A percentile compares a stretch with the other conserved stretches of the same genome.
Conservation (phyloP, 2,888 invertebrate species). For the Germaria angustata region DNA sequence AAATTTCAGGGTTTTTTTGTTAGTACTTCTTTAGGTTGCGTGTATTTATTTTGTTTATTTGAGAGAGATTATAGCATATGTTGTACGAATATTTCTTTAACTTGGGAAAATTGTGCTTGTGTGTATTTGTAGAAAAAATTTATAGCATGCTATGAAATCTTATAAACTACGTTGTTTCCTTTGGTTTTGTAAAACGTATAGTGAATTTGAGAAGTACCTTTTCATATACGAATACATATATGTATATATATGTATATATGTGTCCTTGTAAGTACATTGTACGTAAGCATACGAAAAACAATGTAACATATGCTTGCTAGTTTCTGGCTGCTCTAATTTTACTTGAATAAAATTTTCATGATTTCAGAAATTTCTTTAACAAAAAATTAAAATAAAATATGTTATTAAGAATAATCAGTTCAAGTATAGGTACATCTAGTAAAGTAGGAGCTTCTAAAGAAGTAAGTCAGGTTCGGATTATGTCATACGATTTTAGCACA, state of each 20-base stretch:
- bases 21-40: neutral
- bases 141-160: slow-evolving; percentile 38
- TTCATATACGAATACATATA: no score
- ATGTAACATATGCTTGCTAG: slow-evolving; percentile 22
- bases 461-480: no score
- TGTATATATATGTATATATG: neutral
- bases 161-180: slow-evolving; percentile 22
- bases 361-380: no score
- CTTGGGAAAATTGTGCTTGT: neutral
- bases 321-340: no score
- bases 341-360: no score
- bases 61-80: slow-evolving; percentile 41
- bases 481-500: no score
- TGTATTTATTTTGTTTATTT: slow-evolving; percentile 40
- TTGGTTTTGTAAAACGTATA: neutral
- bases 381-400: no score
- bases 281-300: neutral
- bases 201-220: no score
- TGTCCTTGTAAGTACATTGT: neutral
- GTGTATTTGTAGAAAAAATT: neutral
- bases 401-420: no score
- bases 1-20: slow-evolving; percentile 43
- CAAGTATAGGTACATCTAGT: no score
- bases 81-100: neutral
- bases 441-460: no score